Conservation (phyloP, 2,797 vertebrate genomes). For the Anguilla obscura region DNA sequence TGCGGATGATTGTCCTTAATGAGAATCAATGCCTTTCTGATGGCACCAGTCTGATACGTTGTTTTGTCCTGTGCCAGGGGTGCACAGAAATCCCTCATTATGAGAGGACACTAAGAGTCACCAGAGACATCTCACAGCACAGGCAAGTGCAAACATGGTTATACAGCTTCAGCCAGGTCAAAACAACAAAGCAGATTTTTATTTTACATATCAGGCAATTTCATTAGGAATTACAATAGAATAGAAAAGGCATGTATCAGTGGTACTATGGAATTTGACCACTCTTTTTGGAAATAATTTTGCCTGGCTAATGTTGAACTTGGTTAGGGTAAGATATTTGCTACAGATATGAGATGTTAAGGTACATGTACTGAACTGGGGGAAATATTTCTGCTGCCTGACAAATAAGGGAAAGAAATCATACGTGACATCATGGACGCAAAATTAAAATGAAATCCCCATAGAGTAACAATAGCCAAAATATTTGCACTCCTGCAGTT, state of each 20-base stretch:
- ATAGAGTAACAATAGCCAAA: no score
- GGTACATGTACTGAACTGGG: neutral
- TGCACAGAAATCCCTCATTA: slow-evolving; percentile 42
- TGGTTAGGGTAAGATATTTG: no score
- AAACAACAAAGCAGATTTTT: neutral
- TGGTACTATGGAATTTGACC: no score
- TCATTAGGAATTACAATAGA: no score
- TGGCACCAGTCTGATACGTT: neutral
- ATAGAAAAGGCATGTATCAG: no score
- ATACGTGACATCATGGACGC: no score
- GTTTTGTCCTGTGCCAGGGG: neutral
- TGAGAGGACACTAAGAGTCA: slow-evolving; percentile 32
- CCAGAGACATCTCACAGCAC: slow-evolving; percentile 32
- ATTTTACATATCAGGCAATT: slow-evolving; percentile 24
- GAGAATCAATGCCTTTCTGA: neutral
- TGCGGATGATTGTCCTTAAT: neutral
- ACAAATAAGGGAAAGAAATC: no score
- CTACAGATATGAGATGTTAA: slow-evolving; percentile 24
- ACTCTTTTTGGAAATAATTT: no score
- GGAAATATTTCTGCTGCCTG: no score
- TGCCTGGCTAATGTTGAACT: no score
- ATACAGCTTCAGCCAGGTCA: slow-evolving; percentile 20
- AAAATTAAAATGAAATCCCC: no score
- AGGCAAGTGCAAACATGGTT: slow-evolving; percentile 4
- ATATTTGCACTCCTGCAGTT: no score